Evolutionary conservation across 2,113 vertebrate genomes (phyloP), one percentile per base, ranked within the genome.

Genomic region (Neolamprologus sp.): DNA sequence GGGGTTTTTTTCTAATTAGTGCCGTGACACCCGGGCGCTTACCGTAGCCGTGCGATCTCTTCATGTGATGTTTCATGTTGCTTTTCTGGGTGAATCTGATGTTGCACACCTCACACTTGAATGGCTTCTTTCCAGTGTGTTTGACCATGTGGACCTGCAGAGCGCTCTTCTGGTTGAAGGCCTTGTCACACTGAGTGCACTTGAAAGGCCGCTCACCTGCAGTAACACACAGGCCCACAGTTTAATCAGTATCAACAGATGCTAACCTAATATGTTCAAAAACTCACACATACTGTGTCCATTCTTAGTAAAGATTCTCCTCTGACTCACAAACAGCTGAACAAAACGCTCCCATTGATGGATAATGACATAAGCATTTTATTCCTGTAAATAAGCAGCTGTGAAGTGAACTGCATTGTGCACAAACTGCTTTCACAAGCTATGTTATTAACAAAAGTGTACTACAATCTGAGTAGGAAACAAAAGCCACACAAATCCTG

Each of bases 41-140:
- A 79, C 97, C 91, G 53, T 97, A 98, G 93, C 98, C 96, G 42
- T 99, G 99, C 3, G 98, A 97, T 26, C 99, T 96, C 92, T 98
- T 98, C 98, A 99, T 97, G 85, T 99, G 99, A 85, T 99, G 97
- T 28, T 99, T 99, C 99, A 99, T 99, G 96, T 99, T 99, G 97
- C 99, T 99, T 95, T 99, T 99, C 97, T 99, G 99, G 0, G 98
- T 99, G 96, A 99, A 99, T 65, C 97, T 96, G 96, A 99, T 98
- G 88, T 95, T 96, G 86, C 98, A 99, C 89, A 98, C 97, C 91
- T 97, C 97, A 33, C 98, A 99, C 89, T 97, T 97, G 84, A 99
- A 99, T 28, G 99, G 99, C 94, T 98, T 97, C 96, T 99, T 98
- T 4, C 99, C 99, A 0, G 98, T 99, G 95, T 99, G 99, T 91